A percentile compares a stretch with the other conserved stretches of the same genome.
Evolutionary conservation across 2,888 invertebrate genomes (phyloP).

Genomic region (Tromatobia lineatoria): DNA sequence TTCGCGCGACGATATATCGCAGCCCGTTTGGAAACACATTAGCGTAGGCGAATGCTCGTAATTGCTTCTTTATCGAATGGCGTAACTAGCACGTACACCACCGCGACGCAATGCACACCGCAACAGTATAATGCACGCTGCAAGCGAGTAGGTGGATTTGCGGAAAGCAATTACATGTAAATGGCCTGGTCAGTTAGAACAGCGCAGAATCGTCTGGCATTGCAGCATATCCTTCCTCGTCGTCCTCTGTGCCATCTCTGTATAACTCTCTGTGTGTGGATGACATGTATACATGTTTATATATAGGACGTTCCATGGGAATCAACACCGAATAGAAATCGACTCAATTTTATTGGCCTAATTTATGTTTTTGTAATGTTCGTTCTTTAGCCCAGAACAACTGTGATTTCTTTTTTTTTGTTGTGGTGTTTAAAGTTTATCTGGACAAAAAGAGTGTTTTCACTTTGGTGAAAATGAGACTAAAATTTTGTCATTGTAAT

Average conservation of each 20-base stretch:
- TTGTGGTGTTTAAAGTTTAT: too few species aligned
- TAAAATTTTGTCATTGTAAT: too few species aligned
- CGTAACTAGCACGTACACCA: constrained; percentile 20
- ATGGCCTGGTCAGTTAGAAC: constrained; percentile 68
- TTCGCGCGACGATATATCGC: constrained; percentile 25
- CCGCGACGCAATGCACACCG: not conserved
- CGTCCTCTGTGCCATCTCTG: not conserved
- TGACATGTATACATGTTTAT: not conserved
- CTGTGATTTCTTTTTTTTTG: too few species aligned
- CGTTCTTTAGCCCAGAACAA: too few species aligned
- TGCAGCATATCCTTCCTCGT: constrained; percentile 22
- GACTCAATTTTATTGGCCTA: too few species aligned
- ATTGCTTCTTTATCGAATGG: constrained; percentile 51
- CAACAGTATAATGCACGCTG: constrained; percentile 9
- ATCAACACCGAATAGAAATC: not conserved
- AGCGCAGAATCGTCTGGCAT: constrained; percentile 76
- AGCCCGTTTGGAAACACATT: constrained; percentile 40
- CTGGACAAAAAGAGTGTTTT: too few species aligned
- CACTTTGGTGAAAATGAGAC: too few species aligned
- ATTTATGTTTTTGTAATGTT: too few species aligned
- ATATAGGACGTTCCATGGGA: not conserved
- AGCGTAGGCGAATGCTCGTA: constrained; percentile 43
- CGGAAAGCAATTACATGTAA: constrained; percentile 84
- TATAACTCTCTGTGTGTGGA: not conserved
- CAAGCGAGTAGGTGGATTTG: constrained; percentile 81